Percentiles rank a stretch among this genome's conserved stretches.
These are phyloP conservation scores for Melopsittacus undulatus DNA, from an alignment of 2,797 vertebrate genomes.

Conservation along the genomic window DNA sequence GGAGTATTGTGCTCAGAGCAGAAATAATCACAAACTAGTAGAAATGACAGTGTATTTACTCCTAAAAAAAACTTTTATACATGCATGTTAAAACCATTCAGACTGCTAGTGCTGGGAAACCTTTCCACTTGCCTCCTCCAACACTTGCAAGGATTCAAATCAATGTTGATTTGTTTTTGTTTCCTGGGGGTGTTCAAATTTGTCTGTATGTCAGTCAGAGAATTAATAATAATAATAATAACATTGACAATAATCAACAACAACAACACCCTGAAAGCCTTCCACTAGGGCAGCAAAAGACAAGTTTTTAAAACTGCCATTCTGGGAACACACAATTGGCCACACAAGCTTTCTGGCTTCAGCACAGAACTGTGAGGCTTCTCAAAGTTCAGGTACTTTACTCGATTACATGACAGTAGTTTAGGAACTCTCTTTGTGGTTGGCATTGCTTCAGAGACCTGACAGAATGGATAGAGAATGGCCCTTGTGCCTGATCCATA, in stretches of 20 bases:
- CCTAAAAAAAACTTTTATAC: not conserved
- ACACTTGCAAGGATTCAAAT: not conserved
- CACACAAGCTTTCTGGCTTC: constrained; percentile 33
- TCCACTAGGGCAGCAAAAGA: not conserved
- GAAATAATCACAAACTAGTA: not conserved
- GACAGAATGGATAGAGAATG: constrained; percentile 87
- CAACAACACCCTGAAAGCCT: not conserved
- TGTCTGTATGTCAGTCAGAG: not conserved
- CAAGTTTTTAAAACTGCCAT: fast-evolving
- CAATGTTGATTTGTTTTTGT: not conserved
- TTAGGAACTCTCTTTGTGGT: constrained; percentile 85
- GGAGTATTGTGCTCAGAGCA: not conserved
- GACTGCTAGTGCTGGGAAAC: not conserved
- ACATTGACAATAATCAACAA: not conserved
- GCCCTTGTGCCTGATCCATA: constrained; percentile 99
- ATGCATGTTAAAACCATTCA: not conserved
- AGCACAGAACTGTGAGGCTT: constrained; percentile 68
- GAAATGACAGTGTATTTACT: not conserved
- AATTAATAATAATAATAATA: not conserved
- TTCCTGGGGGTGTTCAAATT: not conserved
- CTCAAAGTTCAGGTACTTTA: constrained; percentile 89
- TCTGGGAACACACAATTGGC: not conserved
- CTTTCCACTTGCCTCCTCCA: not conserved
- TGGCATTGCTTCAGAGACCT: constrained; percentile 82
- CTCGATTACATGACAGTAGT: constrained; percentile 88